phyloP scores from a whole-genome alignment of 2,113 vertebrate genomes.

The Ginglymostoma cirratum region DNA sequence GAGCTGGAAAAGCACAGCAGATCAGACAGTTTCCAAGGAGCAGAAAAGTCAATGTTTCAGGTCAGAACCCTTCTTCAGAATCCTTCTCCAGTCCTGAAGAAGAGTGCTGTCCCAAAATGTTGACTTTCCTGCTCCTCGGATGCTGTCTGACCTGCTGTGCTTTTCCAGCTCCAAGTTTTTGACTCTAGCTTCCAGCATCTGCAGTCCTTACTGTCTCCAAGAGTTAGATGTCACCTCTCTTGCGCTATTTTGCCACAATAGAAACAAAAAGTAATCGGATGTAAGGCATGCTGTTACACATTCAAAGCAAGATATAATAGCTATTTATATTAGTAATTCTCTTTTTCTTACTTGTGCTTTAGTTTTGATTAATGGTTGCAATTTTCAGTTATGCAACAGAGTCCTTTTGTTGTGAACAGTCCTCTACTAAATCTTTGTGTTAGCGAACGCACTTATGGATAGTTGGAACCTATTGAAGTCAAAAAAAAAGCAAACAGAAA shows the following conservation, averaged over 20 bases:
- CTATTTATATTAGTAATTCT: background rate
- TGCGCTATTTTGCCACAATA: background rate
- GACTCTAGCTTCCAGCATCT: too few relatives aligned
- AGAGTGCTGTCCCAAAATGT: too few relatives aligned
- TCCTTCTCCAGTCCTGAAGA: too few relatives aligned
- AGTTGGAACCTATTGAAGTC: background rate
- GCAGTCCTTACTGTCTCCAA: too few relatives aligned
- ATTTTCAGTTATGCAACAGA: background rate
- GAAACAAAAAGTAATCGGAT: background rate
- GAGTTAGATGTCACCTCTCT: background rate
- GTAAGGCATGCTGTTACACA: background rate
- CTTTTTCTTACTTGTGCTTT: background rate
- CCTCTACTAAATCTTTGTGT: background rate
- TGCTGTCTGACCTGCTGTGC: too few relatives aligned
- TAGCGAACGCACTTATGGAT: background rate
- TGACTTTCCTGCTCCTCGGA: too few relatives aligned
- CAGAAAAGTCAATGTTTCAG: too few relatives aligned
- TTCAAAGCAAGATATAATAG: background rate
- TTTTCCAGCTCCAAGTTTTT: too few relatives aligned
- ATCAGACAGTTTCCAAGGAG: too few relatives aligned
- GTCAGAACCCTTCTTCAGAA: too few relatives aligned
- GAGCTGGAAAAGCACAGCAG: too few relatives aligned
- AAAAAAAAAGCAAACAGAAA: background rate
- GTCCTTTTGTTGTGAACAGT: background rate
- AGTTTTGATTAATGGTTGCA: background rate